These are phyloP conservation scores for Nerophis lumbriciformis DNA, from an alignment of 2,113 vertebrate species.

Conservation along the genomic window DNA sequence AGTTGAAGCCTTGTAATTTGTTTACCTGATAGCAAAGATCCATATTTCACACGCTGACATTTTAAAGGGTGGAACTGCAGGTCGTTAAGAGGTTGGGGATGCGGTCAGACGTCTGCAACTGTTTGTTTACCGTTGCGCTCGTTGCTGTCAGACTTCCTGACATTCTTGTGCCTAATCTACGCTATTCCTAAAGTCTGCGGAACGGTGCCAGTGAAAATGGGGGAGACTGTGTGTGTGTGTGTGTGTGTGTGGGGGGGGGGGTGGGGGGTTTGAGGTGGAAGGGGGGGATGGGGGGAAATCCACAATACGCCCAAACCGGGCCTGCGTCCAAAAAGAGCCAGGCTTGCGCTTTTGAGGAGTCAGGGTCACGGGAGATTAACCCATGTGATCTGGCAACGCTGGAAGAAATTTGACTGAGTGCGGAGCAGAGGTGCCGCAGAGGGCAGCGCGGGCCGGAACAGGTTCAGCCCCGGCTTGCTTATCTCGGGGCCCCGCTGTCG, in stretches of 20 bases:
- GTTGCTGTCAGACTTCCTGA: constrained; percentile 74
- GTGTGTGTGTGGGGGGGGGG: too few species aligned
- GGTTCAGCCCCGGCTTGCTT: constrained; percentile 91
- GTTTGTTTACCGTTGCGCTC: constrained; percentile 70
- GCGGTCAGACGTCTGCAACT: constrained; percentile 68
- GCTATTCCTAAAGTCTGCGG: constrained; percentile 57
- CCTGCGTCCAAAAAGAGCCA: constrained; percentile 61
- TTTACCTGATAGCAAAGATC: constrained; percentile 29
- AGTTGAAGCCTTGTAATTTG: constrained; percentile 37
- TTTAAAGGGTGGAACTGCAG: constrained; percentile 63
- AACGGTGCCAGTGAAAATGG: constrained; percentile 54
- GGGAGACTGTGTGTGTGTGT: constrained; percentile 33
- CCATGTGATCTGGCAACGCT: constrained; percentile 57
- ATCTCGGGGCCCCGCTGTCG: constrained; percentile 89
- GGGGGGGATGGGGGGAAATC: constrained; percentile 10
- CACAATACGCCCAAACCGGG: constrained; percentile 41
- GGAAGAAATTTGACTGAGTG: constrained; percentile 79
- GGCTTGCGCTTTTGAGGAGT: constrained; percentile 66
- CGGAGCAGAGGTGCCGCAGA: constrained; percentile 86
- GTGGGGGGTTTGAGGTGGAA: constrained; percentile 32
- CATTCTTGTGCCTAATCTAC: constrained; percentile 72
- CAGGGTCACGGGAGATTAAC: constrained; percentile 69
- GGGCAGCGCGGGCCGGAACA: constrained; percentile 91
- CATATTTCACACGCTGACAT: constrained; percentile 62
- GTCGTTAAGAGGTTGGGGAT: constrained; percentile 63